These are phyloP conservation scores for Tachypleus tridentatus DNA, from an alignment of 1,140 invertebrate species.

Conservation along the genomic window DNA sequence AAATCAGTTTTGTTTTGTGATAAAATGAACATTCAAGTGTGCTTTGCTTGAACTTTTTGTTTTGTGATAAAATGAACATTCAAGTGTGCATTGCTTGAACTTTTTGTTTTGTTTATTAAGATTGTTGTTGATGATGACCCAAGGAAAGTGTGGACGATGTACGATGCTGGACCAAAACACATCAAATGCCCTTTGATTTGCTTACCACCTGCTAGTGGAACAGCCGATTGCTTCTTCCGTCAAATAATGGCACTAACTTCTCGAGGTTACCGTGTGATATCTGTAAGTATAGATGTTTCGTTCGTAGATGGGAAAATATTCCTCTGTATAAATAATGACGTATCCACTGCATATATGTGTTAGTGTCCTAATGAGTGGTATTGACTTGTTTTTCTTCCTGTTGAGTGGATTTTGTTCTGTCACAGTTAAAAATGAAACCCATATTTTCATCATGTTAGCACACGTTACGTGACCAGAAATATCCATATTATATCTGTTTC, in stretches of 20 bases:
- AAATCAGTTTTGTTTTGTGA: too few relatives aligned
- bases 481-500: too few relatives aligned
- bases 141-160: constrained; percentile 72
- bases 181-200: constrained; percentile 67
- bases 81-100: too few relatives aligned
- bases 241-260: constrained; percentile 65
- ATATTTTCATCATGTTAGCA: too few relatives aligned
- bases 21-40: too few relatives aligned
- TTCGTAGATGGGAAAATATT: background rate
- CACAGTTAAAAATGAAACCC: too few relatives aligned
- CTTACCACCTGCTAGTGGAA: constrained; percentile 75
- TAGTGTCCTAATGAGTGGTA: too few relatives aligned
- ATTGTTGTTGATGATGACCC: constrained; percentile 65
- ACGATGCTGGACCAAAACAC: constrained; percentile 70
- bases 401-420: too few relatives aligned
- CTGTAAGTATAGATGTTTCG: constrained; percentile 41
- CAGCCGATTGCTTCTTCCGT: constrained; percentile 74
- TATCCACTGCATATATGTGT: constrained; percentile 5
- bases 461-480: too few relatives aligned
- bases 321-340: background rate
- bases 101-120: constrained; percentile 28
- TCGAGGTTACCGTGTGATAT: constrained; percentile 68
- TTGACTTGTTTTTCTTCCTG: too few relatives aligned
- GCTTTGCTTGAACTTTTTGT: too few relatives aligned
- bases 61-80: too few relatives aligned